Evolutionary conservation across 1,140 invertebrate genomes (phyloP), one percentile per base, ranked within the genome.

Genomic region (Rhynchophorus ferrugineus): DNA sequence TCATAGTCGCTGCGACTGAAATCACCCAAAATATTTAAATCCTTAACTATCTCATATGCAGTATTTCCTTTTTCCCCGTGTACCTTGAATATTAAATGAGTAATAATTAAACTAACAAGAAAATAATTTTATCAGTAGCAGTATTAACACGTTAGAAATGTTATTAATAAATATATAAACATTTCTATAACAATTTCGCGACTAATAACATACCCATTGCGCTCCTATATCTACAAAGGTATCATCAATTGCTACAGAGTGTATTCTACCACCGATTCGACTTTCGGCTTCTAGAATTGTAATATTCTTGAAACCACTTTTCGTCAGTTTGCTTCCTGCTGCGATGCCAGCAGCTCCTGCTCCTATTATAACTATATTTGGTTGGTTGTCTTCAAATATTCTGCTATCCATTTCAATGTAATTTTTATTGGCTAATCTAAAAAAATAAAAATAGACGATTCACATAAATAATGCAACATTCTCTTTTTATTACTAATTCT

Each of bases 61-160:
- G 75, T 62, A 70, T 91, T 88, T 14, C 71, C 75, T 52, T 79
- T 70, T 65, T 90, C 79, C 11, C 90, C 89, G 61, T 93, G 89
- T 58, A 90, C 78, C 84, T 85, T 89, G 7, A 9, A 22, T 49
- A 48, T 18, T 8, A 20, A 18, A 22, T 48, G 35, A 8, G 3
- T 19, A 13, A 47, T 13, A 1, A 33, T 7, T 33, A 37, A 37
- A 48, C 38, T 20, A n/a, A n/a, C n/a, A n/a, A n/a, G n/a, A n/a
- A n/a, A n/a, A n/a, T n/a, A n/a, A n/a, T n/a, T n/a, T n/a, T n/a
- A n/a, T n/a, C n/a, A n/a, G n/a, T n/a, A n/a, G n/a, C n/a, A n/a
- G n/a, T n/a, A n/a, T n/a, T n/a, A n/a, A n/a, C n/a, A n/a, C n/a
- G n/a, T n/a, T n/a, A n/a, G n/a, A n/a, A n/a, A n/a, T n/a, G n/a